Percentiles rank a stretch among this genome's conserved stretches.
Conservation (phyloP, 2,113 vertebrate species). For the Tyto alba region DNA sequence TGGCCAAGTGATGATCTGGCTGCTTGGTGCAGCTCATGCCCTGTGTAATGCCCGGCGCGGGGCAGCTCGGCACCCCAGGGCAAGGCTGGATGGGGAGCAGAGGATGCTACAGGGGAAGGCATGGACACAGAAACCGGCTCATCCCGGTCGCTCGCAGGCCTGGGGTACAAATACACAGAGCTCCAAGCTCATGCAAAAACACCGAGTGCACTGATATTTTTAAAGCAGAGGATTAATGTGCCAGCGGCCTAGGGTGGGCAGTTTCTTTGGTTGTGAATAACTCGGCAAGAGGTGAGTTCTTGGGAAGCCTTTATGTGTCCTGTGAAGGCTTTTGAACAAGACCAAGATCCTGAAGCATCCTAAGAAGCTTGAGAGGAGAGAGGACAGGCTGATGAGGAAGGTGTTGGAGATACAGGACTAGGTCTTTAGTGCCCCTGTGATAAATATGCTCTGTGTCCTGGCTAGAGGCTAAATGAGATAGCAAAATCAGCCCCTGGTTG, state of each 20-base stretch:
- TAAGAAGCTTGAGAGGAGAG: neutral
- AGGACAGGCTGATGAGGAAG: neutral
- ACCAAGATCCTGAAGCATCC: neutral
- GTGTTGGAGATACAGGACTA: neutral
- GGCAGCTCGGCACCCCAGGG: neutral
- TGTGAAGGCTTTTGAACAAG: neutral
- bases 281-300: neutral
- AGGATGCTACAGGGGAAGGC: neutral
- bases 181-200: neutral
- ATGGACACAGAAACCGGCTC: fast-evolving
- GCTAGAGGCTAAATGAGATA: neutral
- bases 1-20: neutral
- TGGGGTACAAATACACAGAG: neutral
- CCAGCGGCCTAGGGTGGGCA: neutral
- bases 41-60: fast-evolving
- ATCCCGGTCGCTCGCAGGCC: fast-evolving
- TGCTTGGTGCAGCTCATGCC: neutral
- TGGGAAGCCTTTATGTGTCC: neutral
- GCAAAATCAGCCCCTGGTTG: neutral
- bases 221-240: neutral
- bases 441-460: neutral
- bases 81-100: neutral
- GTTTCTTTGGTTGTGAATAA: neutral
- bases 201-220: neutral
- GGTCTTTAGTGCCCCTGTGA: neutral